These are phyloP conservation scores for Iphiclides podalirius DNA, from an alignment of 2,888 invertebrate species.

Conservation along the genomic window DNA sequence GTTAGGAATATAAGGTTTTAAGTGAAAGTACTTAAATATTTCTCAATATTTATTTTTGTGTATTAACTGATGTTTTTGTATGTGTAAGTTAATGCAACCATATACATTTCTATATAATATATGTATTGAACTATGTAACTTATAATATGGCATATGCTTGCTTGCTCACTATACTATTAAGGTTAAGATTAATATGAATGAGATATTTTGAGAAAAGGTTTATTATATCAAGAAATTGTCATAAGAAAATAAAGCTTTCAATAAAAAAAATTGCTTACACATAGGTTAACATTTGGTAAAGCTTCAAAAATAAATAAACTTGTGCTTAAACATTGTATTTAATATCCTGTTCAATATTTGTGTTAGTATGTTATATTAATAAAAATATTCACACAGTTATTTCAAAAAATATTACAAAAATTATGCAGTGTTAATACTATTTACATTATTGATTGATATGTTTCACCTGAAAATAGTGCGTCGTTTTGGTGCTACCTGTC, in stretches of 20 bases:
- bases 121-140: no score
- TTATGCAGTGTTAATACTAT: no score
- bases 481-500: no score
- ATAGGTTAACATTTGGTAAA: conserved; percentile 34
- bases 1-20: no score
- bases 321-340: conserved; percentile 44
- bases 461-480: no score
- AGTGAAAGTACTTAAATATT: no score
- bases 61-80: background rate
- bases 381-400: no score
- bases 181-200: conserved; percentile 29
- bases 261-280: conserved; percentile 28
- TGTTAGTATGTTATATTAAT: no score
- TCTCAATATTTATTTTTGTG: background rate
- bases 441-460: no score
- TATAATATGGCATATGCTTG: conserved; percentile 5
- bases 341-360: conserved; percentile 29
- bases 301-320: conserved; percentile 50
- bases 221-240: conserved; percentile 32
- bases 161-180: conserved; percentile 23
- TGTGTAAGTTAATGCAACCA: background rate
- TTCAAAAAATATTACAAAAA: no score
- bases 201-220: conserved; percentile 62
- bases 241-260: conserved; percentile 24
- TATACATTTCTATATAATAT: no score